Evolutionary conservation across 2,797 vertebrate species (phyloP), one percentile per base, ranked within the genome.

Genomic region (Trematomus bernacchii): DNA sequence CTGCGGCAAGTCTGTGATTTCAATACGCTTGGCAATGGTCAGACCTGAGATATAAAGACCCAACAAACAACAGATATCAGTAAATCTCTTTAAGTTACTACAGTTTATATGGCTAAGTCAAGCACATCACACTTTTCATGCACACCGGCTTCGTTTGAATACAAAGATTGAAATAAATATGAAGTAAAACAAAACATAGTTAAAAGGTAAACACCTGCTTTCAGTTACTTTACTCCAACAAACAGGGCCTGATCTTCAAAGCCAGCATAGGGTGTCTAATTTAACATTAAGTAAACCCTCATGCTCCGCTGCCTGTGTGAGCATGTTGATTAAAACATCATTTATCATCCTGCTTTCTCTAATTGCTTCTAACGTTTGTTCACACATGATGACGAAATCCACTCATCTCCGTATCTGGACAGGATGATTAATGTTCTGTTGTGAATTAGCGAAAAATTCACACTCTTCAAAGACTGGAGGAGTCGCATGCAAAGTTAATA

Each of bases 1-100:
- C 91, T 95, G 95, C 16, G 93, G 93, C 91, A 96, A 85, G 85
- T 95, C 95, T 59, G 93, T 91, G 85, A 96, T 96, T 92, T 96
- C 93, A 60, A 93, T 96, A 61, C 92, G 93, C 91, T 97, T 97
- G 85, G 94, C 95, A 79, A 95, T 95, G 44, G 93, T 96, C 85
- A 96, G 89, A 91, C 95, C 95, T 96, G 1, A 57, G 44, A 75
- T 27, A 30, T 33, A 13, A 73, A 57, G 48, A 60, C 47, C 16
- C 43, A 14, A 23, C 51, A 55, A 30, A 55, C 7, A 10, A 53
- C 15, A 19, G n/a, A 15, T 19, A 15, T 54, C 62, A 43, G 59
- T 68, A 62, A 62, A 82, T 47, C 52, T 71, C 27, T 44, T 10
- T 33, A 68, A 62, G 30, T 69, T 66, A 65, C n/a, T 30, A 19